Base-by-base conservation (phyloP, 2,113 vertebrate species). In the Eonycteris spelaea region DNA sequence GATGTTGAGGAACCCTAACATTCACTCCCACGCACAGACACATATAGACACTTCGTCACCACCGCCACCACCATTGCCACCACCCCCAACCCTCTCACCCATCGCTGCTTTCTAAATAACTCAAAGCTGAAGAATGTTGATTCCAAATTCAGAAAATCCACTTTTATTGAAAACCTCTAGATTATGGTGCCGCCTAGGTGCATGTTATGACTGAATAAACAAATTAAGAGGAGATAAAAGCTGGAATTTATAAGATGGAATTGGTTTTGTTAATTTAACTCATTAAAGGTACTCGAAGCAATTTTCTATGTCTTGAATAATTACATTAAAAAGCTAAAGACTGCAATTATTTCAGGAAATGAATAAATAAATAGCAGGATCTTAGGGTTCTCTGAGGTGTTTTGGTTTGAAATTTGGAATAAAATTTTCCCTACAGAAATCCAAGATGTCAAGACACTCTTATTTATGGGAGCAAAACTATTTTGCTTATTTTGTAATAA, bases 221-320 rank as follows among this genome's bases (percentile, higher is more conserved):
- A 84, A 40, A 35, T 45, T 30, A 63, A 24, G 68, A 85, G 53
- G 59, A 70, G 68, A 78, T 51, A 92, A 95, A 88, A 75, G 24
- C 15, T 79, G 9, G 9, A 78, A 30, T 70, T 71, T 33, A 59
- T 45, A 68, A 57, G 38, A 71, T 79, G 63, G 75, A 91, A 51
- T 80, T 59, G 35, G 38, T n/a, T 85, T 91, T 95, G 87, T 73
- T 80, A 68, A 88, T 85, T 85, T 91, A 88, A 80, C 26, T 30
- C 3, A 26, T n/a, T 51, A 86, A 30, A 67, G 45, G 30, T 55
- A 74, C 10, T 48, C 43, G 57, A 85, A 57, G 65, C 18, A 71
- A 75, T 85, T n/a, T 86, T 21, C 21, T 40, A 59, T 59, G 16
- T 51, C 73, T 77, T 28, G 92, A 80, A 48, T 70, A 53, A 88